Evolutionary conservation across 2,113 vertebrate species (phyloP), one percentile per base, ranked within the genome.

Genomic region (Microcebus lehilahytsara): DNA sequence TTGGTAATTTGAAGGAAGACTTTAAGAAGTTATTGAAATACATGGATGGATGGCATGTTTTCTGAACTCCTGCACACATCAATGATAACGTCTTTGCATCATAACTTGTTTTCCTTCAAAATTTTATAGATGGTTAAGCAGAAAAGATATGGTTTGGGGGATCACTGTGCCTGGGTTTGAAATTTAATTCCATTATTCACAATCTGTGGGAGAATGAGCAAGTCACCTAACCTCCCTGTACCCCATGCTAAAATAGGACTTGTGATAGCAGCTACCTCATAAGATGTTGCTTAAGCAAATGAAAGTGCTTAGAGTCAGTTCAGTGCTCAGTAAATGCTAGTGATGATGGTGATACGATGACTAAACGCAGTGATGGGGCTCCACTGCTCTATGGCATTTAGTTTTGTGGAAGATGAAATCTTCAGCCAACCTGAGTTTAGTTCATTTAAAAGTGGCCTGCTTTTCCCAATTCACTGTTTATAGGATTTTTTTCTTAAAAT

Each of bases 1-100:
- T 78, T 93, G 56, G 67, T 37, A 69, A 88, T 81, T 88, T 96
- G 46, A 49, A 97, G 58, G 53, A 85, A 74, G 62, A 89, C 32
- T 80, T 86, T 86, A 25, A 71, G 80, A 71, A 93, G n/a, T 79
- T 69, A 93, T 27, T 87, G 69, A 86, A 89, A 71, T 34, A 81
- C 22, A 46, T 22, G 13, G 6, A 80, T 53, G 16, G 32, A 42
- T 78, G 40, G 22, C 17, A 40, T 72, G n/a, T 91, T 95, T 94
- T 88, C 10, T 85, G 60, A 93, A 77, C 20, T 37, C 7, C 13
- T 40, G 2, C 37, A 16, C 9, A 40, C 14, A 79, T 46, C 19
- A 66, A 22, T 42, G 62, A 49, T 58, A 71, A 64, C 2, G 9
- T 89, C 46, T 96, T 49, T 66, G 66, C 16, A 66, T 56, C 16